Evolutionary conservation across 1,140 invertebrate species (phyloP), one percentile per base, ranked within the genome.

Genomic region (Drosophila ironensis): DNA sequence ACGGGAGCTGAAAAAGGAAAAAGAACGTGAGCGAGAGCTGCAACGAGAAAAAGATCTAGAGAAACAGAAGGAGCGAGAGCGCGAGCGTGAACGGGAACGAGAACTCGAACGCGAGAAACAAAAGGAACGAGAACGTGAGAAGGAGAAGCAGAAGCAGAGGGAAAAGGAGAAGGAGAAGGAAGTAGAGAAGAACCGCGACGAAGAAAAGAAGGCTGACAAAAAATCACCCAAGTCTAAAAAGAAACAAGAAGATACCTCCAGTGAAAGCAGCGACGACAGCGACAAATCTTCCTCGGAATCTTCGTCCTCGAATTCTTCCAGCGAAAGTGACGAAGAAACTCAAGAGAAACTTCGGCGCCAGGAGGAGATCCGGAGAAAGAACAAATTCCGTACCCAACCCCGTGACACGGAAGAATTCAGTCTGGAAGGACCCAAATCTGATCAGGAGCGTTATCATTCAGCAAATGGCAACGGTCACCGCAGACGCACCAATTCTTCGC

Each of bases 331-430:
- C 14, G 47, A 22, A 4, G 57, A 84, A 11, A 54, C 70, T 1
- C 52, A 70, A 28, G 3, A 41, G 0, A 86, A 78, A 37, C 45
- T 51, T 4, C 27, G 52, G 3, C 73, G 86, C n/a, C 71, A 51
- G 24, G 87, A 78, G 24, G 41, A 25, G 16, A 11, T 4, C 9
- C 22, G 37, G 16, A 64, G 16, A 44, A 41, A 25, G 17, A 45
- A 57, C 33, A 81, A 61, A 38, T 45, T 45, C 6, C 50, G 4
- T 4, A 45, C 33, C 4, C 56, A 45, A 22, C 27, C 17, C 3
- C 22, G 35, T 1, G 59, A 82, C 0, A 68, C 51, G 25, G 78
- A 82, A n/a, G 78, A 73, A 4, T 82, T 82, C 12, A 84, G 71
- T 42, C 30, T 82, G 35, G 72, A 68, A 12, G 71, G 40, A 35